A percentile compares a stretch with the other conserved stretches of the same genome.
Evolutionary conservation across 2,113 vertebrate genomes (phyloP).

Genomic region (Salvelinus sp.): DNA sequence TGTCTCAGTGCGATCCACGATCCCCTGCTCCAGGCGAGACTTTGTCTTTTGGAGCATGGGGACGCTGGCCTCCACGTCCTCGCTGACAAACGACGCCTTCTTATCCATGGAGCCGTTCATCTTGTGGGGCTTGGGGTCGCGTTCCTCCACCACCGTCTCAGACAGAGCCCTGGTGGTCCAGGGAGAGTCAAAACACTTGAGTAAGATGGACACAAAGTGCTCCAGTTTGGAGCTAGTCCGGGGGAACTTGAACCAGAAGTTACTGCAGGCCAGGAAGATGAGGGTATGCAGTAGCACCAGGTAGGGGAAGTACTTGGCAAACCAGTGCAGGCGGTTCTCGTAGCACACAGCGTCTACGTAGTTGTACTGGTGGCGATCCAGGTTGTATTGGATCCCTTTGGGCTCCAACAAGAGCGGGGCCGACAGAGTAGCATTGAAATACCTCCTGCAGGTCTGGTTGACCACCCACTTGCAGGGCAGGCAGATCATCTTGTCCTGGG

Average conservation of each 20-base stretch:
- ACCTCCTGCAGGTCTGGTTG: conserved; percentile 85
- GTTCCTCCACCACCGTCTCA: conserved; percentile 96
- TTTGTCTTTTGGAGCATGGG: conserved; percentile 96
- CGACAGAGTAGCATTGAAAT: conserved; percentile 77
- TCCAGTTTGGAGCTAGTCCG: conserved; percentile 98
- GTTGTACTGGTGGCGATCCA: conserved; percentile 98
- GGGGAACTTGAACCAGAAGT: conserved; percentile 99
- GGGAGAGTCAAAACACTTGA: conserved; percentile 97
- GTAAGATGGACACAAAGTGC: conserved; percentile 96
- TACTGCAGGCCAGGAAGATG: conserved; percentile 97
- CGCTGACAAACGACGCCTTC: conserved; percentile 91
- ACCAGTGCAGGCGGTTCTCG: conserved; percentile 96
- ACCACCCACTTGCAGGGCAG: conserved; percentile 98
- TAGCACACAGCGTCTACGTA: conserved; percentile 97
- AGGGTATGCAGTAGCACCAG: conserved; percentile 95
- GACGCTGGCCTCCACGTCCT: conserved; percentile 94
- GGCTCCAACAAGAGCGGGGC: conserved; percentile 72
- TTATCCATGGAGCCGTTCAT: conserved; percentile 98
- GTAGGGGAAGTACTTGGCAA: conserved; percentile 98
- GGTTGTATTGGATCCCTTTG: conserved; percentile 89
- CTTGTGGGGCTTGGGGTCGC: conserved; percentile 95
- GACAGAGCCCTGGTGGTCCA: conserved; percentile 96
- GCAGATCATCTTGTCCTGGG: conserved; percentile 99
- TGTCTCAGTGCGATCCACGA: conserved; percentile 92
- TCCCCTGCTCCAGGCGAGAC: conserved; percentile 94